Base-by-base conservation (phyloP, 2,888 invertebrate species). In the Trissonchulus sp. region DNA sequence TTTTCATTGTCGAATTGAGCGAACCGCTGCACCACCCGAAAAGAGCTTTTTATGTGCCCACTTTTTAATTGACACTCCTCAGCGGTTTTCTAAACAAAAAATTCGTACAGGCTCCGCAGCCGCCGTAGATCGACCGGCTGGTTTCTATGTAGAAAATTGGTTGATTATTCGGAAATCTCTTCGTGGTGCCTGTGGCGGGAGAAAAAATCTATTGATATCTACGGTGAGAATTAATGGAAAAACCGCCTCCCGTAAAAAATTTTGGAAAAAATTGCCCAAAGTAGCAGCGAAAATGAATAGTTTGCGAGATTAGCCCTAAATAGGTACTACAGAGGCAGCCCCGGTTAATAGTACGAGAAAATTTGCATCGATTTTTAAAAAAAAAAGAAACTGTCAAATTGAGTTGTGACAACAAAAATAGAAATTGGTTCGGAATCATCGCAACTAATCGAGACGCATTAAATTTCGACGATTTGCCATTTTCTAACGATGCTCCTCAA, bases 361-460 rank as follows among this genome's bases (percentile, higher is more conserved):
- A 34, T 35, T 69, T 33, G 71, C 71, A 35, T 8, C 71, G 3
- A 3, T 8, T 28, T 69, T 33, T 30, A 3, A 15, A 15, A n/a
- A n/a, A n/a, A n/a, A 8, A 69, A 18, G 35, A 69, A n/a, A 35
- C 23, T 33, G 31, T 3, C 34, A 34, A 3, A 8, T 35, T 18
- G 31, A n/a, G n/a, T 30, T 69, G 71, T 28, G 71, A 69, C 37
- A 69, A 69, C 71, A 69, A 69, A 35, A 69, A 69, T 28, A 69
- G 31, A 69, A 28, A 18, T 18, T 3, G 48, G 3, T 62, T 72
- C 28, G 72, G 72, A 15, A 34, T 31, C 2, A 3, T 72, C 2
- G n/a, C 72, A 2, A 60, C 48, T 72, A 31, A 60, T 33, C 37
- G 72, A n/a, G n/a, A 3, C 37, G 62, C 28, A 60, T 72, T 30